phyloP scores from a whole-genome alignment of 2,888 invertebrate genomes.

The Lepidocyrtoides sp. region DNA sequence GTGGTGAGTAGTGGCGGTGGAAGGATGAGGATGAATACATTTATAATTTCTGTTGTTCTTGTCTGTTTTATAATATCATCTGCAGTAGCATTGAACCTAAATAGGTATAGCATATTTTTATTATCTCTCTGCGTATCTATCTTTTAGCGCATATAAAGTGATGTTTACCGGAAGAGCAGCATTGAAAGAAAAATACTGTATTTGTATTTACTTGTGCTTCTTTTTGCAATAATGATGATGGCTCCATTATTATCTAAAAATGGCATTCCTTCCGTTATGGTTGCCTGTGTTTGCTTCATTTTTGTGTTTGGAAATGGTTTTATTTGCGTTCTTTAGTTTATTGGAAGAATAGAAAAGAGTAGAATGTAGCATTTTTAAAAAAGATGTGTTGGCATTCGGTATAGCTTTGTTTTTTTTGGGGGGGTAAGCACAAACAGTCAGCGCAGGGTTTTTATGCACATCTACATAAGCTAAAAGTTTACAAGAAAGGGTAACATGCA shows the following conservation, averaged over 20 bases:
- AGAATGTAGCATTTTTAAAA: no score
- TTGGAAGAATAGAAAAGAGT: neutral
- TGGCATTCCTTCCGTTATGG: neutral
- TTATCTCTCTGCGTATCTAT: slow-evolving; percentile 12
- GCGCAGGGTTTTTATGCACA: no score
- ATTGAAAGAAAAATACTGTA: no score
- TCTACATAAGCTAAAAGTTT: neutral
- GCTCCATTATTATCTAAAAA: slow-evolving; percentile 31
- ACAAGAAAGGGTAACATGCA: neutral
- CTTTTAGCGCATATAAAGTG: no score
- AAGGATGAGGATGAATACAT: neutral
- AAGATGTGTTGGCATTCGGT: no score
- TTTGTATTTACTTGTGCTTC: no score
- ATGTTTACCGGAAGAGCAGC: no score
- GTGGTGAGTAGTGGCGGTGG: neutral
- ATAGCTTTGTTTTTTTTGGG: neutral
- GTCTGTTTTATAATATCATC: neutral
- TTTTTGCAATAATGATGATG: neutral
- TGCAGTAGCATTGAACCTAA: neutral
- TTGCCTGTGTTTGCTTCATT: neutral
- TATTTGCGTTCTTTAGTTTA: no score
- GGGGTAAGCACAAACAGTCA: neutral
- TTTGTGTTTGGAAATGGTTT: slow-evolving; percentile 10
- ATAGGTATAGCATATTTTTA: neutral
- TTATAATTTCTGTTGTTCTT: neutral